Evolutionary conservation across 1,140 invertebrate species (phyloP), one percentile per base, ranked within the genome.

Genomic region (Drosophila aff.): DNA sequence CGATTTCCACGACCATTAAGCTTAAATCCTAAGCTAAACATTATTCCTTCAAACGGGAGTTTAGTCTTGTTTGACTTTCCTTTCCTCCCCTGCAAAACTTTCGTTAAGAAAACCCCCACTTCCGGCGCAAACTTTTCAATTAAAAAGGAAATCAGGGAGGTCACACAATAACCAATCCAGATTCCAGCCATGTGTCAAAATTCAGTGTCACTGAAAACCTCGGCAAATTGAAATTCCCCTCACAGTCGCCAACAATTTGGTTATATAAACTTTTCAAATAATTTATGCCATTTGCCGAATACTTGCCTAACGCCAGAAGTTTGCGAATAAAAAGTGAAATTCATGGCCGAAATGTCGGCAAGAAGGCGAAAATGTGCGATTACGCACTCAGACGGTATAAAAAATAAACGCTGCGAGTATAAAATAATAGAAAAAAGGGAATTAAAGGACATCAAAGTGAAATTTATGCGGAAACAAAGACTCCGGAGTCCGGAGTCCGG

Each of bases 261-360:
- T 62, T 73, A 68, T 59, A 73, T 58, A 73, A 87, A 89, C 76
- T 87, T 87, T 87, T 83, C 81, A 72, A 79, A 87, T 87, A 83
- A 87, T 78, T 89, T 87, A 87, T 87, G 81, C 73, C 80, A 59
- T 89, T 78, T 77, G 72, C 50, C 64, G 57, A 83, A 75, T 74
- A 84, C 68, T 84, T 82, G 75, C 31, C 53, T 57, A 64, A 67
- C 55, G 59, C 62, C 52, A 31, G 69, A 85, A 82, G 49, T 83
- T 76, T 33, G 23, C 36, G 57, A 62, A 81, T 53, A 87, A 64
- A 80, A 82, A 77, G 79, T 83, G 26, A 74, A 86, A 86, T 81
- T 87, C 77, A 89, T 82, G 71, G 80, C 73, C 50, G n/a, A n/a
- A 31, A 13, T 31, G 49, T 50, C 49, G 49, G 26, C 49, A 50